Percentiles rank a stretch among this genome's conserved stretches.
Evolutionary conservation across 2,113 vertebrate genomes (phyloP).

Genomic region (Platysteira castanea): DNA sequence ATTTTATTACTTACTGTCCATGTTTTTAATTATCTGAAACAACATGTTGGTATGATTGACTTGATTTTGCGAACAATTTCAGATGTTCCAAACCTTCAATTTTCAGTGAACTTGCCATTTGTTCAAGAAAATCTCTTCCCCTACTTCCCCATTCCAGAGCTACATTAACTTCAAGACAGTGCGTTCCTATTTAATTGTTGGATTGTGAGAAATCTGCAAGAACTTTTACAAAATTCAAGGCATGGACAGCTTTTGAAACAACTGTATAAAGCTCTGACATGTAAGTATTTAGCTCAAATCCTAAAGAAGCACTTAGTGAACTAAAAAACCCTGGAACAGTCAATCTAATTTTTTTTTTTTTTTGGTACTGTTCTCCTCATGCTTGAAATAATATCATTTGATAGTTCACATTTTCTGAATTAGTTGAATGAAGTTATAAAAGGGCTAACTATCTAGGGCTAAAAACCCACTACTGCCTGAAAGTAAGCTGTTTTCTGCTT

Average conservation of each 20-base stretch:
- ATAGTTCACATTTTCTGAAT: not conserved
- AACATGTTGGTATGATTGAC: not conserved
- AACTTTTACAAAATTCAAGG: not conserved
- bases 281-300: not conserved
- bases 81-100: not conserved
- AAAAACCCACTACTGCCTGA: not conserved
- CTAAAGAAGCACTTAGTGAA: not conserved
- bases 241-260: not conserved
- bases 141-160: not conserved
- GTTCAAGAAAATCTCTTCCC: not conserved
- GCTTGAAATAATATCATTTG: not conserved
- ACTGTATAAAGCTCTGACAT: not conserved
- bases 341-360: not conserved
- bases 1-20: not conserved
- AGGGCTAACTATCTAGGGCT: not conserved
- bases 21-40: not conserved
- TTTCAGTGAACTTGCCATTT: not conserved
- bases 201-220: not conserved
- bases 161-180: not conserved
- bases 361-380: not conserved
- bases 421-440: not conserved
- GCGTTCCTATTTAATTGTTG: not conserved
- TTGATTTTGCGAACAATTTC: not conserved
- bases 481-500: not conserved
- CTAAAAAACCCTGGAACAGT: not conserved